Base-by-base conservation (phyloP, 2,888 invertebrate genomes). In the Azorinus chamasolen region DNA sequence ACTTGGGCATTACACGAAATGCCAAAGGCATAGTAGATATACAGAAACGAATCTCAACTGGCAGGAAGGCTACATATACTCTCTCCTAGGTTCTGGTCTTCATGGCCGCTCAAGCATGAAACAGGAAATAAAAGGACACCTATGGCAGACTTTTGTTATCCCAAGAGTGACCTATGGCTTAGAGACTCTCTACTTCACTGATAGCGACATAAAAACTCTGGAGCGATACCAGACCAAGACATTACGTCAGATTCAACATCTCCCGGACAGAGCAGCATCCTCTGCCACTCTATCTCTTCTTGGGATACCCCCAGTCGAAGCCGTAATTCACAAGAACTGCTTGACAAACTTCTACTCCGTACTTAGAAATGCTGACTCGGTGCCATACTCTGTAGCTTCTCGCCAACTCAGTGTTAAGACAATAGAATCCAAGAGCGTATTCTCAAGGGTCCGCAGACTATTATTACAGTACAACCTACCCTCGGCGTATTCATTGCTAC, bases 111-210 rank as follows among this genome's bases (percentile, higher is more conserved):
- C 37, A 6, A 50, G 62, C 1, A 16, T 62, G 1, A 32, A 25
- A 39, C 32, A 32, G 2, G 16, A 14, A 22, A 45, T 46, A 22
- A 59, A 59, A 27, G 41, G 22, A 5, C 32, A 59, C 18, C 24
- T 59, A 5, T 59, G 59, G 59, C 16, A 5, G 10, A 59, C 46
- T 22, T 59, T 55, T 27, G 41, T 68, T 27, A 50, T 50, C 10
- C 58, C 48, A n/a, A 24, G 53, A 8, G 5, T 66, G 12, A n/a
- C 41, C 2, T 58, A 66, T 46, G 66, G 66, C 3, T 37, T 66
- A 2, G 57, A 65, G 41, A 20, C 18, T 6, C 18, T 24, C 20
- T 18, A 43, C n/a, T 25, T 10, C 12, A 41, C 12, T 12, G 10
- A 45, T 14, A 45, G n/a, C 24, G 45, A 58, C 16, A 8, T 45